phyloP scores from a whole-genome alignment of 2,888 invertebrate genomes.

The Microplitis deprimator region DNA sequence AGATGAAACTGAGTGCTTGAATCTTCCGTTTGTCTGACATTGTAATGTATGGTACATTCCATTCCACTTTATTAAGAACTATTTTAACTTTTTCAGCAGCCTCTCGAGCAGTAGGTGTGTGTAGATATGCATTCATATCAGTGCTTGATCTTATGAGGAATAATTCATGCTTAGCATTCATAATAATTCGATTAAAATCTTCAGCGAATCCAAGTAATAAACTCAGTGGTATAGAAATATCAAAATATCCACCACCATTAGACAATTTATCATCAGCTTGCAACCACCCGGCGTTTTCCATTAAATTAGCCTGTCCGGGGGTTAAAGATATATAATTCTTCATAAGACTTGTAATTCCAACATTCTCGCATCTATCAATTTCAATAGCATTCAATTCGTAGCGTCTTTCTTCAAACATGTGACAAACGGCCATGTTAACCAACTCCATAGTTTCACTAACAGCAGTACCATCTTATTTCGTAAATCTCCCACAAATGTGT shows the following conservation, averaged over 20 bases:
- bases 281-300: constrained; percentile 46
- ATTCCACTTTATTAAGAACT: constrained; percentile 21
- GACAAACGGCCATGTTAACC: constrained; percentile 41
- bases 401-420: no score
- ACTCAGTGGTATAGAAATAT: constrained; percentile 59
- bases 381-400: no score
- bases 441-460: constrained; percentile 9
- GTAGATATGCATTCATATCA: constrained; percentile 27
- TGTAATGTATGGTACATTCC: constrained; percentile 37
- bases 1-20: constrained; percentile 12
- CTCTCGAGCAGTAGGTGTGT: neutral
- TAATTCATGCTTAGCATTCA: constrained; percentile 67
- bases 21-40: constrained; percentile 31
- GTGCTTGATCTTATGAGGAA: constrained; percentile 30
- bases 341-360: no score
- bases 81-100: neutral
- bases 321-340: constrained; percentile 60
- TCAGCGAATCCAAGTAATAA: constrained; percentile 62
- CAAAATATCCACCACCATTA: constrained; percentile 50
- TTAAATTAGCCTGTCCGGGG: constrained; percentile 12
- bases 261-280: constrained; percentile 38
- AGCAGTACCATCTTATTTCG: neutral
- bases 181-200: constrained; percentile 64
- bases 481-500: constrained; percentile 35
- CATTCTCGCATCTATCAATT: no score